phyloP scores from a whole-genome alignment of 2,797 vertebrate genomes.

The Micrastur ruficollis region DNA sequence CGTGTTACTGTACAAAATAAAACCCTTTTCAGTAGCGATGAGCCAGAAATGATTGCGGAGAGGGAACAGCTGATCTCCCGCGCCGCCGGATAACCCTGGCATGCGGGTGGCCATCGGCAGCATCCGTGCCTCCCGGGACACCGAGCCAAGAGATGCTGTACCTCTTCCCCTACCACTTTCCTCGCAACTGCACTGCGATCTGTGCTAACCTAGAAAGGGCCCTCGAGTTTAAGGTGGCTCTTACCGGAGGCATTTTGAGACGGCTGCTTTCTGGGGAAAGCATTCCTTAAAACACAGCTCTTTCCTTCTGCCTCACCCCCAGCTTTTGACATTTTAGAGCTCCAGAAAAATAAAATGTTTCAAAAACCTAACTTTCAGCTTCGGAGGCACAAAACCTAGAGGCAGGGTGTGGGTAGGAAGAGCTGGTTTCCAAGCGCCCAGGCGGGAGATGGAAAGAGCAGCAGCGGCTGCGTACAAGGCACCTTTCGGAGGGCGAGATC shows the following conservation, averaged over 20 bases:
- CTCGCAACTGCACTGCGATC: not conserved
- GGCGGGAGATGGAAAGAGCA: not conserved
- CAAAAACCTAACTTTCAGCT: conserved; percentile 31
- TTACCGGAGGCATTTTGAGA: not conserved
- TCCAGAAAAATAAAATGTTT: conserved; percentile 20
- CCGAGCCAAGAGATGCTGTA: not conserved
- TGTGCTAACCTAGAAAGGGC: not conserved
- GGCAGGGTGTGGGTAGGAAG: not conserved
- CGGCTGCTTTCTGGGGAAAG: not conserved
- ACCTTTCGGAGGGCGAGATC: not conserved
- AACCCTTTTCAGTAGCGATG: not conserved
- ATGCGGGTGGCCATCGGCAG: not conserved
- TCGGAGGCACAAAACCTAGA: conserved; percentile 3
- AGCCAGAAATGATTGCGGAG: not conserved
- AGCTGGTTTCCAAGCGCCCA: not conserved
- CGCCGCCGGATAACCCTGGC: not conserved
- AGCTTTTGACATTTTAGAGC: conserved; percentile 35
- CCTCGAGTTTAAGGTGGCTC: conserved; percentile 14
- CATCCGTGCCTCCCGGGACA: not conserved
- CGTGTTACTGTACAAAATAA: not conserved
- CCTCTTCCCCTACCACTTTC: not conserved
- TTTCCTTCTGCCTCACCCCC: not conserved
- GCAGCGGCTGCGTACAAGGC: not conserved
- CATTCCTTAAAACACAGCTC: conserved; percentile 33
- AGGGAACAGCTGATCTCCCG: not conserved